Conservation (phyloP, 2,797 vertebrate species). For the Gastrophryne carolinensis region DNA sequence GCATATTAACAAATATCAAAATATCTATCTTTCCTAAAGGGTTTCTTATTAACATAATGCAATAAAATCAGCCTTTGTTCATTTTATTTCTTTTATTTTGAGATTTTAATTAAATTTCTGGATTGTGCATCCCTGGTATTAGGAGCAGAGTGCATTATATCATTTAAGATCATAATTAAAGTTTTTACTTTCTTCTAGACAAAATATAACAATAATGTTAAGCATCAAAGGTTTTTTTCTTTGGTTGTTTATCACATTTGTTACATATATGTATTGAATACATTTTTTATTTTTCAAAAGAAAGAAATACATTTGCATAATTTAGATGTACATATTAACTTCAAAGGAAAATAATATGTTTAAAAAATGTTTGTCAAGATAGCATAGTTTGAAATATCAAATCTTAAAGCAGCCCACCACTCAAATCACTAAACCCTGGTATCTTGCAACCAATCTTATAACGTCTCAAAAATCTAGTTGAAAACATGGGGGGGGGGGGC, state of each 20-base stretch:
- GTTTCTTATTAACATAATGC: background rate
- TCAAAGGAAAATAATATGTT: background rate
- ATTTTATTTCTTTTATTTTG: constrained; percentile 25
- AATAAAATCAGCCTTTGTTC: background rate
- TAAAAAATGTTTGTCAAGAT: no score
- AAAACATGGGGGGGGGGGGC: no score
- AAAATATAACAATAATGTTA: background rate
- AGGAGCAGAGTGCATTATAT: background rate
- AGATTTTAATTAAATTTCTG: constrained; percentile 42
- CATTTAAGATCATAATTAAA: constrained; percentile 17
- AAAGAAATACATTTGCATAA: background rate
- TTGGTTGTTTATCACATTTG: background rate
- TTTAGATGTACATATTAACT: background rate
- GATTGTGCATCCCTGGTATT: background rate
- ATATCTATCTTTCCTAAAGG: background rate
- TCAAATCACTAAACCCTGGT: no score
- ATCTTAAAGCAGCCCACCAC: no score
- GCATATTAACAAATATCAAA: no score
- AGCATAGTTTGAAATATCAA: no score
- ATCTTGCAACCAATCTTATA: no score
- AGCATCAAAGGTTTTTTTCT: constrained; percentile 8
- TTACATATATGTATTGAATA: background rate
- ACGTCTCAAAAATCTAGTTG: no score
- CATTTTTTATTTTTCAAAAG: background rate
- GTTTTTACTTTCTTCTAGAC: background rate